Conservation (phyloP, 2,797 vertebrate species). For the Pangasius mekongensis region DNA sequence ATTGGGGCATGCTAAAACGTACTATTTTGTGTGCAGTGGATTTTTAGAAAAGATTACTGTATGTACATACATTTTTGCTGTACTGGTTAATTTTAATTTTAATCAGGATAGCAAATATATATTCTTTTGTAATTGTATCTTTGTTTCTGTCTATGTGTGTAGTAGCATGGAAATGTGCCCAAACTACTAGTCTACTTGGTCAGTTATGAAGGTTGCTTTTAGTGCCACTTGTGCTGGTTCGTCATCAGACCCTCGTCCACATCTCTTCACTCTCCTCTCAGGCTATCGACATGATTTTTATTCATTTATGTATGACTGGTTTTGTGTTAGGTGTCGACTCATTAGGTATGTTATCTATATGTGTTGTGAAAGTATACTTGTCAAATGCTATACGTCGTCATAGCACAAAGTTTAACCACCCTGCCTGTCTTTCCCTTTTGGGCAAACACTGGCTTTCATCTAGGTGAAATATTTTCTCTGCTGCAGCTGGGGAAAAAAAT, state of each 20-base stretch:
- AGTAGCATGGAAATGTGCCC: slow-evolving; percentile 42
- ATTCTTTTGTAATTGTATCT: slow-evolving; percentile 26
- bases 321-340: slow-evolving; percentile 17
- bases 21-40: slow-evolving; percentile 18
- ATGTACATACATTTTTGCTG: slow-evolving; percentile 25
- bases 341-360: slow-evolving; percentile 39
- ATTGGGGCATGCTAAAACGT: slow-evolving; percentile 22
- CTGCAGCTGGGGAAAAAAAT: slow-evolving; percentile 24
- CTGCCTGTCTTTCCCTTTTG: background rate
- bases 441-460: slow-evolving; percentile 29
- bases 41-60: slow-evolving; percentile 31
- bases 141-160: slow-evolving; percentile 28
- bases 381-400: slow-evolving; percentile 23
- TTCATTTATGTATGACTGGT: slow-evolving; percentile 18
- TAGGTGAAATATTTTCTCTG: slow-evolving; percentile 33
- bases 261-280: slow-evolving; percentile 23
- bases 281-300: slow-evolving; percentile 19
- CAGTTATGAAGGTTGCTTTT: slow-evolving; percentile 43
- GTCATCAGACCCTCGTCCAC: slow-evolving; percentile 22
- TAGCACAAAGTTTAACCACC: slow-evolving; percentile 23
- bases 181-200: slow-evolving; percentile 27
- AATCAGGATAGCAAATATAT: background rate
- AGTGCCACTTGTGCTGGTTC: slow-evolving; percentile 22
- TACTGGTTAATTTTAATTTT: background rate
- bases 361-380: slow-evolving; percentile 35